These are phyloP conservation scores for Sinonovacula constricta DNA, from an alignment of 1,140 invertebrate species.

Conservation along the genomic window DNA sequence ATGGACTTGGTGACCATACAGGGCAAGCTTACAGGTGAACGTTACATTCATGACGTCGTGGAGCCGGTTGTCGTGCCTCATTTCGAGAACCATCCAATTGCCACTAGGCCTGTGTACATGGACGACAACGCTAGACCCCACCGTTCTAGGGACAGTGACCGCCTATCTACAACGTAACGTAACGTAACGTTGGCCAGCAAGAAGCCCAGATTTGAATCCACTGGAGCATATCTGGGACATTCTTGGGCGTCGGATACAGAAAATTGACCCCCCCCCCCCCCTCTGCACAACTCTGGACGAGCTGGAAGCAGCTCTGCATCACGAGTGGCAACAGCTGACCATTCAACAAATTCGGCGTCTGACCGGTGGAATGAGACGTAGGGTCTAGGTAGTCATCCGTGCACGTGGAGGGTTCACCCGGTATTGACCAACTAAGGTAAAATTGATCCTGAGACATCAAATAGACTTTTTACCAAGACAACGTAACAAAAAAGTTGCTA, in stretches of 20 bases:
- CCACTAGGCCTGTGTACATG: constrained; percentile 28
- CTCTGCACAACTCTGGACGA: background rate
- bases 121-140: constrained; percentile 45
- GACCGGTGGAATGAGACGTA: background rate
- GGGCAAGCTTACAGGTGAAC: constrained; percentile 12
- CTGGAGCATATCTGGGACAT: background rate
- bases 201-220: no score
- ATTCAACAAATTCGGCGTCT: constrained; percentile 22
- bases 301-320: constrained; percentile 7
- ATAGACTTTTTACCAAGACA: background rate
- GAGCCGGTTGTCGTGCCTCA: constrained; percentile 35
- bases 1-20: no score
- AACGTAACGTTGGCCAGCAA: no score
- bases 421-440: constrained; percentile 13
- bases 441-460: constrained; percentile 7
- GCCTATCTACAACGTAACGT: constrained; percentile 6
- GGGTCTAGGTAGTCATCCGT: background rate
- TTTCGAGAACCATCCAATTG: constrained; percentile 37
- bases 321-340: constrained; percentile 3
- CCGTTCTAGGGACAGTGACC: constrained; percentile 13
- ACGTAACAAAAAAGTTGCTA: background rate
- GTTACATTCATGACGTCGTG: constrained; percentile 33
- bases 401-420: background rate
- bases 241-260: no score
- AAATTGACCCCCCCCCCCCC: background rate